Conservation (phyloP, 2,888 invertebrate species). For the Campopleginae sp. region DNA sequence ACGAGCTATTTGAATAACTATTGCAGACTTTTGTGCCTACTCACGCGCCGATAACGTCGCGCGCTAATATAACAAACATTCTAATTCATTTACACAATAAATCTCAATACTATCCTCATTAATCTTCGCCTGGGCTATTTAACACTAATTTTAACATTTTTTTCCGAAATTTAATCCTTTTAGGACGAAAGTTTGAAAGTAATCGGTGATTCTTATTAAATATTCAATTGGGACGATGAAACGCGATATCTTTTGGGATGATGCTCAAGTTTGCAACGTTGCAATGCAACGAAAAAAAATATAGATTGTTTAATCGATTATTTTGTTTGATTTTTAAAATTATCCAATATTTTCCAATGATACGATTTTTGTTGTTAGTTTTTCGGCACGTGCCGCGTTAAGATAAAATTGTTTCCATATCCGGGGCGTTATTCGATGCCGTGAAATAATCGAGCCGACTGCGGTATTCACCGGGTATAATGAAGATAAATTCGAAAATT, state of each 20-base stretch:
- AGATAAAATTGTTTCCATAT: background rate
- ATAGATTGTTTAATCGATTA: too few relatives aligned
- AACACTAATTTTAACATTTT: background rate
- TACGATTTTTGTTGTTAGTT: background rate
- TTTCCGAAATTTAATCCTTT: background rate
- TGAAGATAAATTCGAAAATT: constrained; percentile 34
- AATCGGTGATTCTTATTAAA: too few relatives aligned
- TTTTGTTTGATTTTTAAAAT: too few relatives aligned
- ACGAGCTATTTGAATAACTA: constrained; percentile 5
- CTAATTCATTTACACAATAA: background rate
- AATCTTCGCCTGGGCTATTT: background rate
- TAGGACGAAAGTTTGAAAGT: too few relatives aligned
- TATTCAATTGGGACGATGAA: too few relatives aligned
- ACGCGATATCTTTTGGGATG: too few relatives aligned
- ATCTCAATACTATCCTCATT: background rate
- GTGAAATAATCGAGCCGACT: background rate
- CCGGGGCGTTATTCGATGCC: background rate
- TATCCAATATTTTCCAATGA: too few relatives aligned
- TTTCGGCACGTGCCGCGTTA: background rate
- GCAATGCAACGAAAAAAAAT: too few relatives aligned
- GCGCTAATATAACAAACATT: background rate
- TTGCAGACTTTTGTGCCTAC: constrained; percentile 4
- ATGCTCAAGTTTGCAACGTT: too few relatives aligned
- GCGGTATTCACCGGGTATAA: background rate
- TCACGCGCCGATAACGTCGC: background rate